These are phyloP conservation scores for Drosophila suboccidentalis DNA, from an alignment of 2,888 invertebrate genomes.

Conservation along the genomic window DNA sequence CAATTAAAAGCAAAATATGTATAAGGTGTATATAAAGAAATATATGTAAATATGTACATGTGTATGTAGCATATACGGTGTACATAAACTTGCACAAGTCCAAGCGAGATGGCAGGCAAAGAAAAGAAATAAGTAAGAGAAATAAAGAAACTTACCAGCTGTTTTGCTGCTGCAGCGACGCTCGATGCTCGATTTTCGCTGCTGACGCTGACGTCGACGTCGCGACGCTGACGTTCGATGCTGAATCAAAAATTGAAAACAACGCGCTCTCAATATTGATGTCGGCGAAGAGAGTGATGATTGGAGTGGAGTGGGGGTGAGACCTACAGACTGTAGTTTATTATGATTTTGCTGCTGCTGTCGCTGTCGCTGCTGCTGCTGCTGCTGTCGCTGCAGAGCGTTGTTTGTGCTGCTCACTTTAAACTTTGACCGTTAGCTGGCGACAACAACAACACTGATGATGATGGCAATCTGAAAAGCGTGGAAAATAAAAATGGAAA, in stretches of 20 bases:
- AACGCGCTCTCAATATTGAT: slow-evolving; percentile 15
- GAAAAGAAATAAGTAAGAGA: background rate
- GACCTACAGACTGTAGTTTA: slow-evolving; percentile 27
- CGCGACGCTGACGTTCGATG: slow-evolving; percentile 14
- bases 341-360: slow-evolving; percentile 26
- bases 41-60: slow-evolving; percentile 3
- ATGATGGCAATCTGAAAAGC: slow-evolving; percentile 50
- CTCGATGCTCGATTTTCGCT: slow-evolving; percentile 8
- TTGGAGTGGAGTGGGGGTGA: slow-evolving; percentile 2
- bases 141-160: slow-evolving; percentile 54
- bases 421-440: slow-evolving; percentile 44
- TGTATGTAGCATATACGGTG: slow-evolving; percentile 10
- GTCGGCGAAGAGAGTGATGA: background rate
- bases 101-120: background rate
- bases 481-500: slow-evolving; percentile 14
- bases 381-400: slow-evolving; percentile 13
- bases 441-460: slow-evolving; percentile 24
- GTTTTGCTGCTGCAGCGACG: slow-evolving; percentile 49
- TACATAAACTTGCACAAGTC: slow-evolving; percentile 24
- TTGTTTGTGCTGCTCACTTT: slow-evolving; percentile 21
- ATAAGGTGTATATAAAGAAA: slow-evolving; percentile 13
- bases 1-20: slow-evolving; percentile 53
- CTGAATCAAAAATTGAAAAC: slow-evolving; percentile 46
- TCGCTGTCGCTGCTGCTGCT: slow-evolving; percentile 1
- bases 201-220: slow-evolving; percentile 16